Percentiles rank a stretch among this genome's conserved stretches.
Conservation (phyloP, 2,113 vertebrate species). For the Oryzias javanicus region DNA sequence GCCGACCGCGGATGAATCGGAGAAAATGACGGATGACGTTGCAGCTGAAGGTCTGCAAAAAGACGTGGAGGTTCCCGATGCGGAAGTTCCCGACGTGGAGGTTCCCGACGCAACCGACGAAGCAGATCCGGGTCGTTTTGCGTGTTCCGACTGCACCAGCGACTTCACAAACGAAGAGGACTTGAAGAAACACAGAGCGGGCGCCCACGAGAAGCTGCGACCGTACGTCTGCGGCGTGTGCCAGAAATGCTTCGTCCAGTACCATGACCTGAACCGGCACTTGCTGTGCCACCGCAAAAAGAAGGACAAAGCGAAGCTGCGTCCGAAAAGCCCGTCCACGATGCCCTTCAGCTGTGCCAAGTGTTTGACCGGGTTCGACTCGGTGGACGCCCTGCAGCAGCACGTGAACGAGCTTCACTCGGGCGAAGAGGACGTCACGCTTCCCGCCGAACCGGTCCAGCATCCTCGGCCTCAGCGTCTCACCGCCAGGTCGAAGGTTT, state of each 20-base stretch:
- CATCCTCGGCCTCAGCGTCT: constrained; percentile 56
- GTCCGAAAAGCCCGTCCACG: accelerated
- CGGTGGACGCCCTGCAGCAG: constrained; percentile 46
- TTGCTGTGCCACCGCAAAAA: constrained; percentile 40
- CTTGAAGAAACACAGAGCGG: constrained; percentile 44
- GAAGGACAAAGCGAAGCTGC: neutral
- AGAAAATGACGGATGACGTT: neutral
- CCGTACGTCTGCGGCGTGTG: constrained; percentile 64
- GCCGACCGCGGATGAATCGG: neutral
- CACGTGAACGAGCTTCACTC: constrained; percentile 43
- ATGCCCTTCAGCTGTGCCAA: constrained; percentile 44
- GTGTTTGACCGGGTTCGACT: constrained; percentile 33
- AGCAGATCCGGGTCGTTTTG: constrained; percentile 4
- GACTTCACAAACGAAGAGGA: constrained; percentile 24
- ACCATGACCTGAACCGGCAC: constrained; percentile 59
- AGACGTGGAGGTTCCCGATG: neutral
- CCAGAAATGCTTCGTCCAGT: constrained; percentile 61
- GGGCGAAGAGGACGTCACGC: neutral
- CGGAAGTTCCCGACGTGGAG: neutral
- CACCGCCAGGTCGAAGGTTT: constrained; percentile 46
- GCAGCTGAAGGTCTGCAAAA: constrained; percentile 9
- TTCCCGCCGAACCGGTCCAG: neutral
- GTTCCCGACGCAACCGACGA: constrained; percentile 4
- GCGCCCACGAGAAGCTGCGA: constrained; percentile 45
- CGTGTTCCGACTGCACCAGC: constrained; percentile 49